phyloP scores from a whole-genome alignment of 2,113 vertebrate genomes.

The Rhineura floridana region DNA sequence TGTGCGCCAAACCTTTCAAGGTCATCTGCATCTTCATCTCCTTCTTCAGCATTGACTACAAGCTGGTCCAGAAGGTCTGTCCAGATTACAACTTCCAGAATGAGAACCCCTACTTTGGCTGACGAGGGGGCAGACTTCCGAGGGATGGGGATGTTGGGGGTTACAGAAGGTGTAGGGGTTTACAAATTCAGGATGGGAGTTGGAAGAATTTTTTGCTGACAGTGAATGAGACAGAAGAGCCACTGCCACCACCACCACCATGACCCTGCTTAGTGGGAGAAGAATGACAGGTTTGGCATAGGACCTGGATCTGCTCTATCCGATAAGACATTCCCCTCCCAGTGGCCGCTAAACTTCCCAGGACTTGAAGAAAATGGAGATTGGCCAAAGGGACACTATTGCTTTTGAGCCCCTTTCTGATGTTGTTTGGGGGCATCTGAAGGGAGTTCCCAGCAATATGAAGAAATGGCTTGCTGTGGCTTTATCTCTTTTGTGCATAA shows the following conservation, averaged over 20 bases:
- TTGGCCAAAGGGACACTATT: background rate
- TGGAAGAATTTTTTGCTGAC: background rate
- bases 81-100: constrained; percentile 99
- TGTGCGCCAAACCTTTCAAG: constrained; percentile 97
- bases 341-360: background rate
- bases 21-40: constrained; percentile 99
- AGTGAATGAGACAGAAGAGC: background rate
- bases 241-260: no score
- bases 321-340: background rate
- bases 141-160: constrained; percentile 74
- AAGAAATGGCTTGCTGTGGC: constrained; percentile 9
- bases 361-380: background rate
- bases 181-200: background rate
- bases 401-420: background rate
- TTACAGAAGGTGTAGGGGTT: no score
- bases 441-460: constrained; percentile 7
- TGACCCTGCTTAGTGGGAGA: background rate
- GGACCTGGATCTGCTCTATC: background rate
- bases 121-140: constrained; percentile 43
- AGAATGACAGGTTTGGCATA: background rate
- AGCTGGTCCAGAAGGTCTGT: constrained; percentile 98
- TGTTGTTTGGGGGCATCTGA: constrained; percentile 3
- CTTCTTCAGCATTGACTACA: constrained; percentile 98
- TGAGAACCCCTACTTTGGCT: constrained; percentile 93
- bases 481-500: constrained; percentile 17